A percentile compares a stretch with the other conserved stretches of the same genome.
Evolutionary conservation across 2,888 invertebrate species (phyloP).

Genomic region (Hetaerina titia): DNA sequence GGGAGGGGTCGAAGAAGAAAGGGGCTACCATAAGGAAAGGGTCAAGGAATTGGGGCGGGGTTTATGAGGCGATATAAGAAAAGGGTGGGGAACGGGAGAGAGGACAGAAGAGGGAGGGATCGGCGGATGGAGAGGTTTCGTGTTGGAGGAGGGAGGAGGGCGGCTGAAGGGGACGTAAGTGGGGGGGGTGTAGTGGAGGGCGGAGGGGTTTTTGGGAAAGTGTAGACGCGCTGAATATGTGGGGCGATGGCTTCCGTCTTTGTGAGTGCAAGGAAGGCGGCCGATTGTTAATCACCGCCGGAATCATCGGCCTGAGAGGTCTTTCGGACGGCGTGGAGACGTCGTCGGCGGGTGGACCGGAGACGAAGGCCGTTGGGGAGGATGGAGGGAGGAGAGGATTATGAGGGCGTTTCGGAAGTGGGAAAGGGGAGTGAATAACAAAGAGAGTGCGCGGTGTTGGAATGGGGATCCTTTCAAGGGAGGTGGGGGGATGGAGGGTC

Average conservation of each 20-base stretch:
- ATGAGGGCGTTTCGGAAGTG: not conserved
- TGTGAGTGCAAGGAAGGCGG: not conserved
- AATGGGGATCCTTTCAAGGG: not conserved
- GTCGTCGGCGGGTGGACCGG: not conserved
- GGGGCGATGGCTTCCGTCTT: not conserved
- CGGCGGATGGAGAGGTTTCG: not conserved
- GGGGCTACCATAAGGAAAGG: not conserved
- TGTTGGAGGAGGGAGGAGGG: not conserved
- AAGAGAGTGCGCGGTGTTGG: not conserved
- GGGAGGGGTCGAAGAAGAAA: no score
- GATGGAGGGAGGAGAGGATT: not conserved
- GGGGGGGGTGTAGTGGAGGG: not conserved
- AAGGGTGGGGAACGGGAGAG: not conserved
- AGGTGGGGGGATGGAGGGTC: not conserved
- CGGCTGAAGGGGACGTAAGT: not conserved
- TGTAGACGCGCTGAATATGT: conserved; percentile 7
- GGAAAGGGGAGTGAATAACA: not conserved
- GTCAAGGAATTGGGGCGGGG: conserved; percentile 37
- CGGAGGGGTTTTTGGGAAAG: not conserved
- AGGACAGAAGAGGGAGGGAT: not conserved
- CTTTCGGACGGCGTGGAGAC: not conserved
- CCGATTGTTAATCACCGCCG: conserved; percentile 27
- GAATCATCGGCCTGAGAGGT: conserved; percentile 13
- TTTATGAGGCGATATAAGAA: not conserved
- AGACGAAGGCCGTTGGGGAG: not conserved